Conservation (phyloP, 2,888 invertebrate genomes). For the Acrobasis suavella region DNA sequence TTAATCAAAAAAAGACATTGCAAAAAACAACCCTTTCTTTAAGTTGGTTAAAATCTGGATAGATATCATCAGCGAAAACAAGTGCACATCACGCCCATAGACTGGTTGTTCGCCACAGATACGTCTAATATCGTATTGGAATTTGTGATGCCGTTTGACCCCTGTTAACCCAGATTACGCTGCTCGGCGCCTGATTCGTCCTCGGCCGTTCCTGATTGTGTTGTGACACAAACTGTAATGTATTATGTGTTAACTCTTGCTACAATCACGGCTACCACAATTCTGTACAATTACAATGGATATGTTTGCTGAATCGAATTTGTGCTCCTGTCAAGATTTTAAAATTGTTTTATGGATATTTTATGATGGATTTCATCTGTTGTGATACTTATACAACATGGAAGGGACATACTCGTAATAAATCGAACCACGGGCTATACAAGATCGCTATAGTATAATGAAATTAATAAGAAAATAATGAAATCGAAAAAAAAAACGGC, state of each 20-base stretch:
- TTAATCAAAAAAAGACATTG: too few species aligned
- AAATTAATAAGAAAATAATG: too few species aligned
- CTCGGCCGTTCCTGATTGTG: conserved; percentile 78
- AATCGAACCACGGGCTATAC: too few species aligned
- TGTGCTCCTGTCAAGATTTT: conserved; percentile 42
- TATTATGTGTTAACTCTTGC: conserved; percentile 82
- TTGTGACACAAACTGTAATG: conserved; percentile 83
- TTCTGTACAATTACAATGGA: conserved; percentile 72
- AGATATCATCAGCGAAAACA: conserved; percentile 17
- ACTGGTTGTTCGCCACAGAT: conserved; percentile 80
- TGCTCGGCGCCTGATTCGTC: conserved; percentile 83
- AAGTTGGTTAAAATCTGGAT: not conserved
- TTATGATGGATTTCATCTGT: too few species aligned
- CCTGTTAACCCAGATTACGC: conserved; percentile 89
- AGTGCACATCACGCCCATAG: conserved; percentile 54
- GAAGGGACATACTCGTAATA: too few species aligned
- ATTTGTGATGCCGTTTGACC: conserved; percentile 88
- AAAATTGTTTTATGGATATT: not conserved
- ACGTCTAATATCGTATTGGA: conserved; percentile 85
- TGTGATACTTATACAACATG: too few species aligned
- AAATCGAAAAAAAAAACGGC: too few species aligned
- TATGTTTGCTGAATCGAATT: conserved; percentile 73
- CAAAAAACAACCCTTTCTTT: not conserved
- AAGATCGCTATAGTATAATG: too few species aligned
- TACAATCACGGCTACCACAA: conserved; percentile 76